phyloP scores from a whole-genome alignment of 1,140 invertebrate species.

The Aethina tumida region DNA sequence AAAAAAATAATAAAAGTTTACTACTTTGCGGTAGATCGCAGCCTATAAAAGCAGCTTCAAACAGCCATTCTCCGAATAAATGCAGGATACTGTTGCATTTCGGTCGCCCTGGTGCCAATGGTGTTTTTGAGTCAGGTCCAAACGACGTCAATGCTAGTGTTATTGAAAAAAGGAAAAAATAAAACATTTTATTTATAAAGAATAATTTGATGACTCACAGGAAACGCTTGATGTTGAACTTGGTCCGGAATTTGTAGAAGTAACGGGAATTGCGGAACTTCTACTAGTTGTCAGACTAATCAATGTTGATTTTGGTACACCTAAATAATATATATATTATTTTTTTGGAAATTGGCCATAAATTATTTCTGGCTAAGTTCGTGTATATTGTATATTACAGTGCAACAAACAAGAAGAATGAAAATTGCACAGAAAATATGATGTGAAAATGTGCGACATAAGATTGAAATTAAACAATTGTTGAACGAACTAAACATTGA shows the following conservation, averaged over 20 bases:
- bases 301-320: slow-evolving; percentile 67
- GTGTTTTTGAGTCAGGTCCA: slow-evolving; percentile 24
- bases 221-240: slow-evolving; percentile 54
- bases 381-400: no score
- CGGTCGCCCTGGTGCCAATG: slow-evolving; percentile 65
- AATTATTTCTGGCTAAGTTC: no score
- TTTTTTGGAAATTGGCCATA: background rate
- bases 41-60: slow-evolving; percentile 88
- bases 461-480: slow-evolving; percentile 1
- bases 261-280: slow-evolving; percentile 31
- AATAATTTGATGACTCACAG: slow-evolving; percentile 40
- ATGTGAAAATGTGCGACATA: background rate
- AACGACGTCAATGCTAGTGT: slow-evolving; percentile 35
- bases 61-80: slow-evolving; percentile 93
- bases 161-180: slow-evolving; percentile 8
- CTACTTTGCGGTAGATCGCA: slow-evolving; percentile 42
- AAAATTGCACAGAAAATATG: background rate
- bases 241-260: slow-evolving; percentile 45
- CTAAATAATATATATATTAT: slow-evolving; percentile 36
- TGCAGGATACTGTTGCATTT: slow-evolving; percentile 88
- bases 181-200: background rate
- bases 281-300: slow-evolving; percentile 65
- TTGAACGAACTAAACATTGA: background rate
- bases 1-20: slow-evolving; percentile 4
- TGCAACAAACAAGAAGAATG: background rate